phyloP scores from a whole-genome alignment of 2,888 invertebrate genomes.

The Noctuana brunneofusca region DNA sequence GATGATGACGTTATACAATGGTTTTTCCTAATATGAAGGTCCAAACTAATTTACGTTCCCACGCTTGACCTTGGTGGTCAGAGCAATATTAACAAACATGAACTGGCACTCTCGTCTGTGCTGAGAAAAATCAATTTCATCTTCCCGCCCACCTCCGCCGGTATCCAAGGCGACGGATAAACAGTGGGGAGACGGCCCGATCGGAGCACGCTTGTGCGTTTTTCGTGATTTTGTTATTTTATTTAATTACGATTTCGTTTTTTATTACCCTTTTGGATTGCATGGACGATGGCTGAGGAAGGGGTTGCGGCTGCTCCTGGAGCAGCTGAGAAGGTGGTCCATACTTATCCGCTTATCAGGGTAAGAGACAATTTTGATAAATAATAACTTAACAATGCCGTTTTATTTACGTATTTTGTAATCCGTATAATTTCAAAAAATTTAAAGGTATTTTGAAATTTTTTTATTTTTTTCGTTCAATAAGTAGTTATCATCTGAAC shows the following conservation, averaged over 20 bases:
- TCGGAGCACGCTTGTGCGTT: conserved; percentile 49
- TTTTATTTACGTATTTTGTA: not conserved
- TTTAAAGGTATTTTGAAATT: no score
- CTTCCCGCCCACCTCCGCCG: conserved; percentile 67
- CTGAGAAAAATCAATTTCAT: conserved; percentile 78
- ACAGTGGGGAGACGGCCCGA: conserved; percentile 69
- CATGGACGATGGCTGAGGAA: conserved; percentile 67
- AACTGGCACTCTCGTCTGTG: conserved; percentile 36
- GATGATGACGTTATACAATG: conserved; percentile 28
- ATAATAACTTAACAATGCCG: not conserved
- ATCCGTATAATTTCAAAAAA: no score
- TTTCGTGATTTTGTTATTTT: conserved; percentile 39
- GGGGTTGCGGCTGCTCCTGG: conserved; percentile 55
- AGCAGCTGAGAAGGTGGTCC: conserved; percentile 86
- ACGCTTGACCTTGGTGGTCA: conserved; percentile 37
- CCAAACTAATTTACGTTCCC: conserved; percentile 34
- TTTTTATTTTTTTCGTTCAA: no score
- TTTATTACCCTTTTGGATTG: conserved; percentile 38
- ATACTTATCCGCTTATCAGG: conserved; percentile 92
- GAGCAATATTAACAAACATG: conserved; percentile 34
- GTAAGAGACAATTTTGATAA: conserved; percentile 75
- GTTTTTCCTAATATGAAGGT: conserved; percentile 27
- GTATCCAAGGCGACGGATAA: conserved; percentile 79
- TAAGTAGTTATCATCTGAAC: no score
- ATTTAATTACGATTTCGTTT: conserved; percentile 39